These are phyloP conservation scores for Arctopsyche grandis DNA, from an alignment of 1,140 invertebrate species.

Conservation along the genomic window DNA sequence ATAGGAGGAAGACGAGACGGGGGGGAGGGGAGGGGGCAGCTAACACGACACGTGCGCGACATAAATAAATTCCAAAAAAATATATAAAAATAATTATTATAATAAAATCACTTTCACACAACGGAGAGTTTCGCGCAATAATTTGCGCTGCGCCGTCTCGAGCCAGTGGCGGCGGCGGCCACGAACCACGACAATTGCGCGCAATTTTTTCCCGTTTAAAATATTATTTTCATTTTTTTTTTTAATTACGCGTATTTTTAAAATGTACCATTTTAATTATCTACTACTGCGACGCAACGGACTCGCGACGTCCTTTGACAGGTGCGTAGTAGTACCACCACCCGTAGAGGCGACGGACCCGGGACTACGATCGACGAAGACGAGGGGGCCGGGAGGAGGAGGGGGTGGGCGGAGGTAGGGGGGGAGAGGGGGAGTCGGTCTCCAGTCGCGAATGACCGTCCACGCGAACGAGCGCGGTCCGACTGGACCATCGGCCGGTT, in stretches of 20 bases:
- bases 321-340: too few species aligned
- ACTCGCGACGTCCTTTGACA: too few species aligned
- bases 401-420: not conserved
- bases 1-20: not conserved
- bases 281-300: too few species aligned
- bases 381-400: not conserved
- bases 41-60: too few species aligned
- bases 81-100: not conserved
- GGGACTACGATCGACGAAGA: not conserved
- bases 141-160: too few species aligned
- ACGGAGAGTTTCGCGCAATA: not conserved
- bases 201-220: not conserved
- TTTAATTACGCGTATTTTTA: too few species aligned
- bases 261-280: too few species aligned
- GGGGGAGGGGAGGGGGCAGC: not conserved
- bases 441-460: constrained; percentile 4
- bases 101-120: not conserved
- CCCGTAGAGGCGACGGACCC: too few species aligned
- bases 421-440: not conserved
- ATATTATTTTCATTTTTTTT: too few species aligned
- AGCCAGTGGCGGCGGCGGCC: too few species aligned
- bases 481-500: constrained; percentile 32
- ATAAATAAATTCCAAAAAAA: not conserved
- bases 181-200: not conserved
- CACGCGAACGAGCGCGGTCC: constrained; percentile 1